Base-by-base conservation (phyloP, 2,797 vertebrate genomes). In the Pterois miles region DNA sequence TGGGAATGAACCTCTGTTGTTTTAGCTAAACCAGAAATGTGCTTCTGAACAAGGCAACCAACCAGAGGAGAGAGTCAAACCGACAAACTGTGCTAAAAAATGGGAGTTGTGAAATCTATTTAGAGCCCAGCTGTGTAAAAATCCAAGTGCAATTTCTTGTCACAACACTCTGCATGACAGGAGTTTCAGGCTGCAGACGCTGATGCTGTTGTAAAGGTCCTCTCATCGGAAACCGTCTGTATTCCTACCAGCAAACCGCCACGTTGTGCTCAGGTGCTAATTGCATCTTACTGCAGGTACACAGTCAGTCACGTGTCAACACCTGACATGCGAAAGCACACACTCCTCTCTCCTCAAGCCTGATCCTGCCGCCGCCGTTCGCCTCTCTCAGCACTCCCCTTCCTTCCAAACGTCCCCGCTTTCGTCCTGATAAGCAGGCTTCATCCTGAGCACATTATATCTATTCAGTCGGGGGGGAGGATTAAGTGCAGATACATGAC, bases 401-500 rank as follows among this genome's bases (percentile, higher is more conserved):
- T 60, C 50, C 71, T 67, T 74, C 20, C 74, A 75, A 46, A 82
- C 20, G 43, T 65, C 60, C 59, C 63, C 10, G 46, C 72, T 75
- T 67, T 73, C 22, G 46, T 62, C 73, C 89, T 23, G 75, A 91
- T 89, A 86, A 89, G 80, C 86, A 86, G 82, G 46, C 86, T 82
- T 89, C 76, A 88, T 92, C 88, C 82, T 80, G 74, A 89, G 90
- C 91, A 82, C 74, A 85, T 87, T 89, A 82, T 85, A 71, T 84
- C 83, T 88, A 76, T 86, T 92, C 82, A 74, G 75, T 74, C 8
- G 7, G 75, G 75, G 7, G 75, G 75, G 65, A 18, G 90, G 88
- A 89, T 92, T 93, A 93, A 80, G 79, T 77, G 86, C 83, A 92
- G 85, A 89, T 82, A 80, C 91, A 90, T 85, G 84, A 92, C 92